Conservation (phyloP, 2,113 vertebrate genomes). For the Scartelaos histophorus region DNA sequence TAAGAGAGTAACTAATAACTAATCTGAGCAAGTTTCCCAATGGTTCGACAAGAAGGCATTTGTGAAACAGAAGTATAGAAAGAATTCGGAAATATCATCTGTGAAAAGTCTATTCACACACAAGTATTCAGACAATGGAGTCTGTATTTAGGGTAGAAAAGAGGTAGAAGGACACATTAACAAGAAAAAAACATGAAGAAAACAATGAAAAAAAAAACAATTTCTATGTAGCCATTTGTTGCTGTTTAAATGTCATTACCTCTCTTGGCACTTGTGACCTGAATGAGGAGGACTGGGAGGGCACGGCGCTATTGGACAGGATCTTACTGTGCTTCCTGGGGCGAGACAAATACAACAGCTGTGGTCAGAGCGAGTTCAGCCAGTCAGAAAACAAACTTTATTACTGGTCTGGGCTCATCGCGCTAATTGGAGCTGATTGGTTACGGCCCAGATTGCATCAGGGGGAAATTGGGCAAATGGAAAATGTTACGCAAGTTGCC, state of each 20-base stretch:
- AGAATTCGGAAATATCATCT: too few species aligned
- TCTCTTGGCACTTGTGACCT: slow-evolving; percentile 88
- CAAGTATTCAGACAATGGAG: too few species aligned
- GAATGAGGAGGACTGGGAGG: slow-evolving; percentile 78
- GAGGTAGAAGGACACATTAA: too few species aligned
- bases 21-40: too few species aligned
- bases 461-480: not conserved
- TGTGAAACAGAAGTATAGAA: too few species aligned
- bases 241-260: slow-evolving; percentile 67
- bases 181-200: too few species aligned
- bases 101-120: too few species aligned
- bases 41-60: too few species aligned
- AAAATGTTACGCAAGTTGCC: not conserved
- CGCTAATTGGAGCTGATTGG: not conserved
- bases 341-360: slow-evolving; percentile 7
- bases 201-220: not conserved
- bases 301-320: slow-evolving; percentile 81
- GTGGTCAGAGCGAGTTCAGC: slow-evolving; percentile 13
- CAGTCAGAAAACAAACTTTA: not conserved
- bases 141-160: too few species aligned
- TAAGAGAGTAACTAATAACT: too few species aligned
- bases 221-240: not conserved
- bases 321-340: slow-evolving; percentile 95
- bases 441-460: not conserved
- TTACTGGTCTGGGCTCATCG: not conserved